A percentile compares a stretch with the other conserved stretches of the same genome.
These are phyloP conservation scores for Carlito syrichta DNA, from an alignment of 2,113 vertebrate genomes.

Conservation along the genomic window DNA sequence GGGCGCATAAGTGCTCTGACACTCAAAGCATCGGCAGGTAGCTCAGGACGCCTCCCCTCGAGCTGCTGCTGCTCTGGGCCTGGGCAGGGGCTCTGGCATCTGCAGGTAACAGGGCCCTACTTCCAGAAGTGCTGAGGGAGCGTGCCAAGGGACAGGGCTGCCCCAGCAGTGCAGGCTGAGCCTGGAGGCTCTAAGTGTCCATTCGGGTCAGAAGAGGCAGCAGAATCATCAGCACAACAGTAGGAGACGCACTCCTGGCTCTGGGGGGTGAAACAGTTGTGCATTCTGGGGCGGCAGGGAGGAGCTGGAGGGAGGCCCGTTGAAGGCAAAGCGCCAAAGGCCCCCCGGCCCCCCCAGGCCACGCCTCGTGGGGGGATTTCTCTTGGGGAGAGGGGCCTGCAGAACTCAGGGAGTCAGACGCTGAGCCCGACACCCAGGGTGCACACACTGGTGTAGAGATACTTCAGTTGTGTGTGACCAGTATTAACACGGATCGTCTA, in stretches of 20 bases:
- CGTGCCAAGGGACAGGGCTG: too few relatives aligned
- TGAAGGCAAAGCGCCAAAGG: background rate
- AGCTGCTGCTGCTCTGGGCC: background rate
- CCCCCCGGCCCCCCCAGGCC: background rate
- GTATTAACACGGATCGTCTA: background rate
- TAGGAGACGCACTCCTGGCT: background rate
- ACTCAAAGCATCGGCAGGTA: background rate
- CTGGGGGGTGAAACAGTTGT: fast-evolving
- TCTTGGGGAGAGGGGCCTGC: background rate
- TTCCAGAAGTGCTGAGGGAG: background rate
- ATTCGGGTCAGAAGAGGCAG: background rate
- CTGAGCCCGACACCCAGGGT: background rate
- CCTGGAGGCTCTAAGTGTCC: too few relatives aligned
- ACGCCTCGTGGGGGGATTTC: background rate
- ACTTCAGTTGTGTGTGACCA: background rate
- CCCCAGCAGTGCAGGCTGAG: too few relatives aligned
- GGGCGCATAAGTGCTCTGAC: background rate
- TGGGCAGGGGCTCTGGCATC: background rate
- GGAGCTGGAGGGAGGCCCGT: background rate
- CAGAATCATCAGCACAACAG: background rate
- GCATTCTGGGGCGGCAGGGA: background rate
- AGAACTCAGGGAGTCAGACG: background rate
- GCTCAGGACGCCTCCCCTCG: background rate
- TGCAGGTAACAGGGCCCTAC: background rate
- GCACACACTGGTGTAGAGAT: background rate